Evolutionary conservation across 1,140 invertebrate genomes (phyloP).

Genomic region (Panagrolaimus sp.): DNA sequence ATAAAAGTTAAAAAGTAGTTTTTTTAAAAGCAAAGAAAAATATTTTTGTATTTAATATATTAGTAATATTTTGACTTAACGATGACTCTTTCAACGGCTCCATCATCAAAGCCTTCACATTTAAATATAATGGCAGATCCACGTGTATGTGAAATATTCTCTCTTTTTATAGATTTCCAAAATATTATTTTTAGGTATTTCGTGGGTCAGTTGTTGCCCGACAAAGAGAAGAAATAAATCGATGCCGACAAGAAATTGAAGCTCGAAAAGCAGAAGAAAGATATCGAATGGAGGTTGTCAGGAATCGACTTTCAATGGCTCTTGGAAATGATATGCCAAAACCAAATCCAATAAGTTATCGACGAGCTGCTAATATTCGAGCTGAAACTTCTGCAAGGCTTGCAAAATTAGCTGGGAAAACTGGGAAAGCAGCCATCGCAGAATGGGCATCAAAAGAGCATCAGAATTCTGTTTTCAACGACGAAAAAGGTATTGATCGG

Average conservation of each 20-base stretch:
- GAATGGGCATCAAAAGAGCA: background rate
- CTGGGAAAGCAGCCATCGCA: background rate
- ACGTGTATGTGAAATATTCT: slow-evolving; percentile 11
- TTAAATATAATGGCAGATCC: background rate
- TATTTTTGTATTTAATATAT: too few species aligned
- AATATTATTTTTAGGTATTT: slow-evolving; percentile 13
- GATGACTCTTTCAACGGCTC: too few species aligned
- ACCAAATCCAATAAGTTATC: background rate
- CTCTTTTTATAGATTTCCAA: too few species aligned
- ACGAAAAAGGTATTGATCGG: background rate
- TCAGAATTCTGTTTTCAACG: background rate
- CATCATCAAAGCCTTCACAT: too few species aligned
- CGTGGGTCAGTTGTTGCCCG: slow-evolving; percentile 20
- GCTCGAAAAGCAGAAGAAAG: slow-evolving; percentile 20
- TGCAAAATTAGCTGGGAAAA: background rate
- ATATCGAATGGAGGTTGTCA: slow-evolving; percentile 17
- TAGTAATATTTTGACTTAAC: too few species aligned
- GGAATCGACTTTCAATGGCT: slow-evolving; percentile 18
- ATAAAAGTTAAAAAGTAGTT: too few species aligned
- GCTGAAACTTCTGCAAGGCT: slow-evolving; percentile 3
- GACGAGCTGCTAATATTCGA: background rate
- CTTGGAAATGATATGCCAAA: background rate
- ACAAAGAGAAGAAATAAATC: slow-evolving; percentile 18
- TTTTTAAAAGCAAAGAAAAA: too few species aligned
- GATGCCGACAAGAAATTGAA: slow-evolving; percentile 18